Evolutionary conservation across 2,888 invertebrate species (phyloP).

Genomic region (Lasioglossum leucozonium): DNA sequence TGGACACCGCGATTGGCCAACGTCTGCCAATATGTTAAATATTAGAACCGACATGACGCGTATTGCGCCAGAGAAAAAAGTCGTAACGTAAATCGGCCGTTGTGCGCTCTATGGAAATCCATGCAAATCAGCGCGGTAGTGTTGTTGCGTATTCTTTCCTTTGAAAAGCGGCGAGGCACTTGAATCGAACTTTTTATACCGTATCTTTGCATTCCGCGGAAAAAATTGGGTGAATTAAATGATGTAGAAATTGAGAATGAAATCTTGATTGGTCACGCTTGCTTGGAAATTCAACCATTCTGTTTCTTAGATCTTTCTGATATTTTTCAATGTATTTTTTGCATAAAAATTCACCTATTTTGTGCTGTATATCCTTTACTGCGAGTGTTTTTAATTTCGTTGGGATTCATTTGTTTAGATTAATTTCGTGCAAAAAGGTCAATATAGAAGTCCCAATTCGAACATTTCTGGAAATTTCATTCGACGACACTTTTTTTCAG

Average conservation of each 20-base stretch:
- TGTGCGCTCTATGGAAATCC: background rate
- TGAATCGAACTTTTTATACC: background rate
- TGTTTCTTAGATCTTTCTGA: background rate
- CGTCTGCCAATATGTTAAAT: constrained; percentile 2
- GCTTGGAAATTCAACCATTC: background rate
- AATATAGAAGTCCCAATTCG: background rate
- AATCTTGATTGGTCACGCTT: no score
- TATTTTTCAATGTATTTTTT: background rate
- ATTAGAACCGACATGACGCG: background rate
- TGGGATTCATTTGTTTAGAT: background rate
- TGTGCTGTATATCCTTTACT: background rate
- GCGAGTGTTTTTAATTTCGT: background rate
- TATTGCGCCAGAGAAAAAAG: background rate
- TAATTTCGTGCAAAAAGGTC: background rate
- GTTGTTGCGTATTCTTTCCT: background rate
- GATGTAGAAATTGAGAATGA: background rate
- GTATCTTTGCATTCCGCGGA: background rate
- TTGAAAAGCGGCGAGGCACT: background rate
- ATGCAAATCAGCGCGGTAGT: background rate
- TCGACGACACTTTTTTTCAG: background rate
- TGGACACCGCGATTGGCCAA: background rate
- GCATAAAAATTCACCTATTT: no score
- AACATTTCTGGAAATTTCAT: background rate
- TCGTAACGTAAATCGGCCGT: background rate
- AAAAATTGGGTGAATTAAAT: background rate